phyloP scores from a whole-genome alignment of 2,113 vertebrate species.

The Chaenogobius annularis region DNA sequence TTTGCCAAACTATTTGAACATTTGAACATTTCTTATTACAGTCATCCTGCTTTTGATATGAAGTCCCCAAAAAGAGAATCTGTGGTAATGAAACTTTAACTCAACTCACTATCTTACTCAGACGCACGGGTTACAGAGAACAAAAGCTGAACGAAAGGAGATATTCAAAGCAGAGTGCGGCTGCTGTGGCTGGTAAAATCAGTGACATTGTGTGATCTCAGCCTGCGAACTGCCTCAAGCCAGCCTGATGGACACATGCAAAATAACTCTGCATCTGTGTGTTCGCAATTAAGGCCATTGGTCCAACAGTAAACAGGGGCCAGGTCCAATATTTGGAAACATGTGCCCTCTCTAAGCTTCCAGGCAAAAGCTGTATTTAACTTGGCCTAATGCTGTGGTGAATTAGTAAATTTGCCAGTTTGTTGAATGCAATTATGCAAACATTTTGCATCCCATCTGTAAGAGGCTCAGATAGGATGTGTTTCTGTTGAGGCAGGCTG shows the following conservation, averaged over 20 bases:
- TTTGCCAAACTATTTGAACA: not conserved
- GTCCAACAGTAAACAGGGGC: constrained; percentile 49
- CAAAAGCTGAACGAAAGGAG: constrained; percentile 28
- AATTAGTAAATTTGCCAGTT: constrained; percentile 66
- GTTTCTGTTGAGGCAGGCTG: constrained; percentile 35
- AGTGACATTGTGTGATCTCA: constrained; percentile 37
- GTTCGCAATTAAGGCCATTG: constrained; percentile 40
- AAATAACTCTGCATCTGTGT: constrained; percentile 23
- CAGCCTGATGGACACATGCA: constrained; percentile 16
- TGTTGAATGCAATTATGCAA: constrained; percentile 66
- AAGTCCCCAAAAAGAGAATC: constrained; percentile 6
- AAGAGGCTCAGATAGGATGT: constrained; percentile 38
- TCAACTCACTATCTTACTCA: constrained; percentile 21
- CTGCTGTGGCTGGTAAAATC: constrained; percentile 17
- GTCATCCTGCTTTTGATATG: not conserved
- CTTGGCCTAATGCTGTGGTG: constrained; percentile 55
- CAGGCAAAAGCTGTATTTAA: constrained; percentile 59
- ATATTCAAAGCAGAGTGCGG: constrained; percentile 13
- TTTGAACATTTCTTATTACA: constrained; percentile 29
- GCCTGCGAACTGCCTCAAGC: constrained; percentile 24
- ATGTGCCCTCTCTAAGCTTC: constrained; percentile 46
- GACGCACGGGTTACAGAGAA: constrained; percentile 25
- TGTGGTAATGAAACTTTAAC: constrained; percentile 50
- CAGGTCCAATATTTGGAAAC: constrained; percentile 61
- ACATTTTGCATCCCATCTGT: constrained; percentile 55